Base-by-base conservation (phyloP, 2,113 vertebrate species). In the Deroptyus accipitrinus region DNA sequence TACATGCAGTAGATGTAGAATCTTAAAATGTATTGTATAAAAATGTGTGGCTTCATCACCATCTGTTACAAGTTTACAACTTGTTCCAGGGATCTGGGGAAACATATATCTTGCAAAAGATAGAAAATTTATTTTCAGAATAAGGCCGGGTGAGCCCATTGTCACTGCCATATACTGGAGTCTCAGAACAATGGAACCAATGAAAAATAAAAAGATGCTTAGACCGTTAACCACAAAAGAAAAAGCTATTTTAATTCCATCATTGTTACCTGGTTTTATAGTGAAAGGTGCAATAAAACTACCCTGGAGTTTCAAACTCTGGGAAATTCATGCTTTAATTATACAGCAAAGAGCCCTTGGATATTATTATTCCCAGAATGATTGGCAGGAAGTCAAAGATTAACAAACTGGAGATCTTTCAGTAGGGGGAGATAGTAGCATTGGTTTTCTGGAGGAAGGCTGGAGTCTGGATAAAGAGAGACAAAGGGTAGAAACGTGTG, bases 31-130 rank as follows among this genome's bases (percentile, higher is more conserved):
- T 96, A 98, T 98, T 98, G 93, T 97, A 97, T 97, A 98, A 97
- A 98, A 97, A 97, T 97, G 90, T 96, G 96, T 97, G 95, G 96
- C 94, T 98, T 98, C 97, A 98, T 98, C 96, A 96, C 97, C 97
- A 98, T 98, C 98, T 98, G 97, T 98, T 98, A 97, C 95, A 97
- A 97, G 97, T 98, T 98, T 98, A 97, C 95, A 98, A 96, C 97
- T 96, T 98, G 96, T 97, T 97, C 95, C 93, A 89, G 95, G 96
- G 97, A 98, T 97, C 98, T 97, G 85, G 97, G 97, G 98, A 95
- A 87, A 97, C 97, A 98, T 98, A 98, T 98, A 98, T 98, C 98
- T 97, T 95, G 90, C 95, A 96, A 97, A 97, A 97, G 94, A 98
- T 93, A 96, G 97, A 97, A 96, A 96, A 98, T 95, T 97, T 97